A percentile compares a stretch with the other conserved stretches of the same genome.
These are phyloP conservation scores for Lophius americanus DNA, from an alignment of 2,797 vertebrate genomes.

Conservation along the genomic window DNA sequence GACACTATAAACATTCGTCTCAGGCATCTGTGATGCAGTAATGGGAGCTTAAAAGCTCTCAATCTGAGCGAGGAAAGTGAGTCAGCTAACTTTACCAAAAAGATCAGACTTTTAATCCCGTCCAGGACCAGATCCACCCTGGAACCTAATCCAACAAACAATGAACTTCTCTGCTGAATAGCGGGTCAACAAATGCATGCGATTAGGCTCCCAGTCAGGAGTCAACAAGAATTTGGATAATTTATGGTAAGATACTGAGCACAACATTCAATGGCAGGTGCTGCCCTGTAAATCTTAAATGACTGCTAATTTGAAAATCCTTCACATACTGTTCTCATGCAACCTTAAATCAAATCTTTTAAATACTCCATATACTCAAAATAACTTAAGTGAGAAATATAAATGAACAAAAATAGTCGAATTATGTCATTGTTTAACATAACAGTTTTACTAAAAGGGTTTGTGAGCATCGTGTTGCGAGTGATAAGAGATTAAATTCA, in stretches of 20 bases:
- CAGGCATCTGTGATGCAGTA: slow-evolving; percentile 51
- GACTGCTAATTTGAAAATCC: slow-evolving; percentile 7
- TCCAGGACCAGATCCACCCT: slow-evolving; percentile 16
- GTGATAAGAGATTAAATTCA: slow-evolving; percentile 38
- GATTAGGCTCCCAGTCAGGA: background rate
- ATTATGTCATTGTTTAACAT: slow-evolving; percentile 7
- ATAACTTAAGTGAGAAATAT: slow-evolving; percentile 6
- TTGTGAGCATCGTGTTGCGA: slow-evolving; percentile 32
- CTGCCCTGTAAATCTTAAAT: slow-evolving; percentile 4
- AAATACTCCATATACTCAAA: background rate
- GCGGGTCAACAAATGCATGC: background rate
- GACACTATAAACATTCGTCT: too few relatives aligned
- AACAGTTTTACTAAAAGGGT: slow-evolving; percentile 14
- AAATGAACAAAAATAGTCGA: slow-evolving; percentile 1
- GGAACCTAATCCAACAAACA: slow-evolving; percentile 38
- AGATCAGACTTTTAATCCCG: slow-evolving; percentile 20
- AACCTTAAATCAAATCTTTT: slow-evolving; percentile 6
- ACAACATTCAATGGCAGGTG: too few relatives aligned
- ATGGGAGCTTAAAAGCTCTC: slow-evolving; percentile 62
- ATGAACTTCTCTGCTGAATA: slow-evolving; percentile 32
- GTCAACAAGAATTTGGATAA: background rate
- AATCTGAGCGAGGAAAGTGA: slow-evolving; percentile 55
- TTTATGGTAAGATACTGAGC: too few relatives aligned
- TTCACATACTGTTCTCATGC: background rate
- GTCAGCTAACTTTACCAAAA: slow-evolving; percentile 49